Evolutionary conservation across 1,140 invertebrate genomes (phyloP).

Genomic region (Drosophila arawakana): DNA sequence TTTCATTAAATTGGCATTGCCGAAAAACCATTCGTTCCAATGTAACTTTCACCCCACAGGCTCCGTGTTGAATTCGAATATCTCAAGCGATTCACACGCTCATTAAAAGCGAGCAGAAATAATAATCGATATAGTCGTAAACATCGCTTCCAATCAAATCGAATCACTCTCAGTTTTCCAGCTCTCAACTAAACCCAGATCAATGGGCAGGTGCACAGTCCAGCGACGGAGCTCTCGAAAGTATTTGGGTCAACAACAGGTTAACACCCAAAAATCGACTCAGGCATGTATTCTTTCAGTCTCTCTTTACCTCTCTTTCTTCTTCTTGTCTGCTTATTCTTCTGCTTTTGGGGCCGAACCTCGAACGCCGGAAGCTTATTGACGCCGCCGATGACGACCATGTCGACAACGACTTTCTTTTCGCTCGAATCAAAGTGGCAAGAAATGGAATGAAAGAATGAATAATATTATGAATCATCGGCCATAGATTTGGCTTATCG

Average conservation of each 20-base stretch:
- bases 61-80: constrained; percentile 26
- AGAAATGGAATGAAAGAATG: constrained; percentile 24
- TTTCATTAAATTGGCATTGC: constrained; percentile 16
- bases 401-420: constrained; percentile 69
- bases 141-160: constrained; percentile 46
- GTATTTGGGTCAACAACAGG: constrained; percentile 72
- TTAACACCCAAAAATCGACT: constrained; percentile 67
- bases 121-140: constrained; percentile 32
- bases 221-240: constrained; percentile 21
- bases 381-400: constrained; percentile 31
- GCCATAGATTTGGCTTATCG: constrained; percentile 57
- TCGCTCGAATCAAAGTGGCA: constrained; percentile 43
- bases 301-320: background rate
- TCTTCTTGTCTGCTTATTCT: background rate
- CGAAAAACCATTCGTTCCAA: constrained; percentile 21
- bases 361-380: constrained; percentile 74
- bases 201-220: constrained; percentile 50
- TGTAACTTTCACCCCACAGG: constrained; percentile 68
- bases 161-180: constrained; percentile 74
- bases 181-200: constrained; percentile 11
- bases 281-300: constrained; percentile 15
- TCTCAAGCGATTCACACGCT: constrained; percentile 68
- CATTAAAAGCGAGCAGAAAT: constrained; percentile 52
- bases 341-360: constrained; percentile 29
- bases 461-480: constrained; percentile 65